A percentile compares a stretch with the other conserved stretches of the same genome.
These are phyloP conservation scores for Globia sparganii DNA, from an alignment of 2,888 invertebrate species.

Conservation along the genomic window DNA sequence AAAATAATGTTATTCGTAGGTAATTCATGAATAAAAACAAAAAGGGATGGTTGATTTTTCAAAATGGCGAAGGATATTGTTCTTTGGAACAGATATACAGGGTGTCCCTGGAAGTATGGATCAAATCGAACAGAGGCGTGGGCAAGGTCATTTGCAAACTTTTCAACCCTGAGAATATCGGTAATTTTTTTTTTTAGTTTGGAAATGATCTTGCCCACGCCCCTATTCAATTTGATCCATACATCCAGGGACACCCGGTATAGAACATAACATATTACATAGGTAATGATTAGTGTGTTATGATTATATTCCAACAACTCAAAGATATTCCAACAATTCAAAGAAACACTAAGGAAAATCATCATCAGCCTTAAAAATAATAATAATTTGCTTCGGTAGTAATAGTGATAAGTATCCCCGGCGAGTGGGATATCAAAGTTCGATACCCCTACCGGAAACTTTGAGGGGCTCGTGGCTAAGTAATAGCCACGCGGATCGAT, in stretches of 20 bases:
- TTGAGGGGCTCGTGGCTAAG: neutral
- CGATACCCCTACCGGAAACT: constrained; percentile 87
- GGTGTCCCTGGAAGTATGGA: too few species aligned
- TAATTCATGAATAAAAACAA: neutral
- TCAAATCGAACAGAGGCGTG: too few species aligned
- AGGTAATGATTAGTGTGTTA: neutral
- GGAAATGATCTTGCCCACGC: too few species aligned
- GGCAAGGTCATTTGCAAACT: too few species aligned
- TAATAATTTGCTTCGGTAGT: constrained; percentile 32
- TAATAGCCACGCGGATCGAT: neutral
- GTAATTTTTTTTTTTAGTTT: too few species aligned
- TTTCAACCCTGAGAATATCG: too few species aligned
- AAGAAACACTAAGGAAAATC: neutral
- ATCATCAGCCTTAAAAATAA: constrained; percentile 11
- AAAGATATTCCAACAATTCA: neutral
- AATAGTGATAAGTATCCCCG: constrained; percentile 33
- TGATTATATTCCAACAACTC: neutral
- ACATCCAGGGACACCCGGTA: too few species aligned
- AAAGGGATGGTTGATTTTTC: neutral
- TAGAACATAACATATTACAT: neutral
- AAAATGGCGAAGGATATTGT: neutral
- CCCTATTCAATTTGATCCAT: too few species aligned
- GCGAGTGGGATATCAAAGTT: constrained; percentile 85
- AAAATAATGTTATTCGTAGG: constrained; percentile 5
- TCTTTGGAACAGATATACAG: constrained; percentile 2